Conservation (phyloP, 2,888 invertebrate genomes). For the Euzophera pinguis region DNA sequence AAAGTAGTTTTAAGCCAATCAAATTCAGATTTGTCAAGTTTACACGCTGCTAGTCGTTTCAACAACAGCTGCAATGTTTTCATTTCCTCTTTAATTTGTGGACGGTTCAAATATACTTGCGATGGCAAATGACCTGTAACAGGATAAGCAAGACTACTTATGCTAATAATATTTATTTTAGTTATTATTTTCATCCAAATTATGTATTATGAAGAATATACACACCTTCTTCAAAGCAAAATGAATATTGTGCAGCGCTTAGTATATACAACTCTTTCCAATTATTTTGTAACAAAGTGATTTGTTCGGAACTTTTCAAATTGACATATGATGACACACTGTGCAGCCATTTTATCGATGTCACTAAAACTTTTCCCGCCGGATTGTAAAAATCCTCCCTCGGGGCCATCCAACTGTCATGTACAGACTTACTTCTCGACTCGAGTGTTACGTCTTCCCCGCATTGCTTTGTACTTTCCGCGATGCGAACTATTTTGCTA, state of each 20-base stretch:
- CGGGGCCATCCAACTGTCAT: slow-evolving; percentile 78
- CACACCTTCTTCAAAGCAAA: slow-evolving; percentile 86
- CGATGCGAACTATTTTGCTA: slow-evolving; percentile 28
- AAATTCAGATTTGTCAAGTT: slow-evolving; percentile 90
- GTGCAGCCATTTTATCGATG: slow-evolving; percentile 89
- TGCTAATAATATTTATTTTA: no score
- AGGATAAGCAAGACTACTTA: no score
- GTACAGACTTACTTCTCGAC: slow-evolving; percentile 25
- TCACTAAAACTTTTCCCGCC: slow-evolving; percentile 87
- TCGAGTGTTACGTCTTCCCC: slow-evolving; percentile 24
- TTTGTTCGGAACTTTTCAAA: slow-evolving; percentile 83
- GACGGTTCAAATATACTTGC: slow-evolving; percentile 65
- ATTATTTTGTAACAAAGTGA: slow-evolving; percentile 85
- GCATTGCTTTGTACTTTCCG: slow-evolving; percentile 28
- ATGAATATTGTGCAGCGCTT: slow-evolving; percentile 90
- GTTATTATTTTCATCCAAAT: no score
- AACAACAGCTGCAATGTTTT: slow-evolving; percentile 81
- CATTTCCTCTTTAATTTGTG: slow-evolving; percentile 70
- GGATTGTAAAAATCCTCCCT: slow-evolving; percentile 87
- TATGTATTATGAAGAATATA: not conserved
- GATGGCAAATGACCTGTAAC: slow-evolving; percentile 56
- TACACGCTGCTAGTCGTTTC: slow-evolving; percentile 81
- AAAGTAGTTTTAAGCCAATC: slow-evolving; percentile 91
- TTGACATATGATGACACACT: slow-evolving; percentile 88
- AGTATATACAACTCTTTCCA: slow-evolving; percentile 92